Evolutionary conservation across 1,140 invertebrate genomes (phyloP).

Genomic region (Drosophila grimshawi): DNA sequence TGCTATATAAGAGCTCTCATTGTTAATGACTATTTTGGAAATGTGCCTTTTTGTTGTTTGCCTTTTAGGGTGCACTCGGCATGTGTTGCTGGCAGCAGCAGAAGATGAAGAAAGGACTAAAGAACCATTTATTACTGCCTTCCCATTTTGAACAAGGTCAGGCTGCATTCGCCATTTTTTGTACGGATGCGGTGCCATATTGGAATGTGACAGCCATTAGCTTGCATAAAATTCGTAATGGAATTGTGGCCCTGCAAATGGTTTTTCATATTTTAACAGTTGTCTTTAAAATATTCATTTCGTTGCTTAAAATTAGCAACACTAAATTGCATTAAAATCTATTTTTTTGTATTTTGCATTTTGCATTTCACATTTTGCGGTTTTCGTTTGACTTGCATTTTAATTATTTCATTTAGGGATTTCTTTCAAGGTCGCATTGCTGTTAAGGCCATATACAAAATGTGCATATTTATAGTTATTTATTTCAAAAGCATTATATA

Average conservation of each 20-base stretch:
- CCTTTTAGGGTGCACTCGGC: constrained; percentile 28
- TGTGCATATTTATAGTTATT: constrained; percentile 31
- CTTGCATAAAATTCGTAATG: constrained; percentile 28
- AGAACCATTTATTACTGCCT: constrained; percentile 56
- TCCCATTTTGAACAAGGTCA: constrained; percentile 51
- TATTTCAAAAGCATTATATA: constrained; percentile 1
- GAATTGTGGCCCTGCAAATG: constrained; percentile 18
- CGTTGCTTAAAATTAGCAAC: constrained; percentile 6
- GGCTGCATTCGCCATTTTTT: constrained; percentile 28
- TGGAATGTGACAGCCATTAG: constrained; percentile 43
- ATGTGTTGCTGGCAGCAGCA: constrained; percentile 54
- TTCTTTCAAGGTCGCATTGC: constrained; percentile 8
- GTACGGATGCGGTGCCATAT: constrained; percentile 16
- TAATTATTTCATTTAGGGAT: constrained; percentile 29
- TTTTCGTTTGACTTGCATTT: constrained; percentile 22
- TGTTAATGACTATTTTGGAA: constrained; percentile 10
- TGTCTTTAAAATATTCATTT: constrained; percentile 6
- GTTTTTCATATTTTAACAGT: constrained; percentile 23
- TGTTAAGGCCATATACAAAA: constrained; percentile 17
- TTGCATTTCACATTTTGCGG: constrained; percentile 17
- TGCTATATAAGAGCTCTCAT: background rate
- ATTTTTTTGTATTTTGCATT: constrained; percentile 8
- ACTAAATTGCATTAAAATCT: constrained; percentile 9
- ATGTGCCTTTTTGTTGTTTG: constrained; percentile 1
- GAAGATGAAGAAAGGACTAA: constrained; percentile 2